Evolutionary conservation across 2,113 vertebrate genomes (phyloP).

Genomic region (Murina feae): DNA sequence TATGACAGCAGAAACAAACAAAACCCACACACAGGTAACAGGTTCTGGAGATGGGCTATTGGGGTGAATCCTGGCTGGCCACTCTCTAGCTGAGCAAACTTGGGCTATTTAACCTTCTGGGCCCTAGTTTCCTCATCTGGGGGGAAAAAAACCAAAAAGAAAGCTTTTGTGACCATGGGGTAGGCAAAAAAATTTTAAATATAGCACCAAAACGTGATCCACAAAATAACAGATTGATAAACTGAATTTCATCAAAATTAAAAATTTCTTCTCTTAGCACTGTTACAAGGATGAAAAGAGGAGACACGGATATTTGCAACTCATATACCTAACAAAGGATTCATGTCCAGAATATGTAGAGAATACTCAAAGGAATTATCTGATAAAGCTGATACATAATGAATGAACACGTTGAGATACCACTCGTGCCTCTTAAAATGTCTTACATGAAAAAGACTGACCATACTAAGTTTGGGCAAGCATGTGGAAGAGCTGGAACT

Average conservation of each 20-base stretch:
- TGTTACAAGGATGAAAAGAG: neutral
- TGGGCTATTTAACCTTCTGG: neutral
- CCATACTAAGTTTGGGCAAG: neutral
- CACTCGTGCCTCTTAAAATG: neutral
- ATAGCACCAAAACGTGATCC: neutral
- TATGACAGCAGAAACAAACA: neutral
- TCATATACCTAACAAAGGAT: neutral
- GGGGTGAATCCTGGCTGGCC: too few relatives aligned
- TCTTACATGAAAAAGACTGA: neutral
- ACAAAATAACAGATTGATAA: neutral
- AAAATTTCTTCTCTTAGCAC: neutral
- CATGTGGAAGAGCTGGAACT: neutral
- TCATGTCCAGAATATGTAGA: neutral
- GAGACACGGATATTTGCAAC: neutral
- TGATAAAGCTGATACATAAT: neutral
- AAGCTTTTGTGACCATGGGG: neutral
- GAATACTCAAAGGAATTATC: neutral
- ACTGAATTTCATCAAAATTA: neutral
- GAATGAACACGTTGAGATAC: neutral
- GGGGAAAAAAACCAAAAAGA: constrained; percentile 20
- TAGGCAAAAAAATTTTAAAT: neutral
- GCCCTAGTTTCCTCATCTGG: neutral
- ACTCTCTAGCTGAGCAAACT: neutral
- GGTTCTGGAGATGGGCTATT: neutral
- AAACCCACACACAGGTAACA: rapidly evolving